Base-by-base conservation (phyloP, 2,797 vertebrate genomes). In the Schizopygopsis pylzovi region DNA sequence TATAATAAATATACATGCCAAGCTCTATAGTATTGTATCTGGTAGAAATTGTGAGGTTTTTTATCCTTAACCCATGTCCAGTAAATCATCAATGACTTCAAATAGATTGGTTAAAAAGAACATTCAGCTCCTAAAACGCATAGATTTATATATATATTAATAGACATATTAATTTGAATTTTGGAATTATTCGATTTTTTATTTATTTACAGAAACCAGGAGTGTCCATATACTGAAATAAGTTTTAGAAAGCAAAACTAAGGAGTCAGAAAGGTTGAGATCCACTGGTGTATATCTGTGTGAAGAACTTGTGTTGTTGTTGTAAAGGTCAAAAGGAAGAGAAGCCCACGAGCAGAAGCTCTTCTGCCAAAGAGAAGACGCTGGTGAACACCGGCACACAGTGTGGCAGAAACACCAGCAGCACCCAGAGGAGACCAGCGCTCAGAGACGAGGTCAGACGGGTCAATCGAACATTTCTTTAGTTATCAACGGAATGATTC, bases 311-410 rank as follows among this genome's bases (percentile, higher is more conserved):
- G 8, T 67, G 12, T 65, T 47, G 45, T 84, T 71, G 16, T 20
- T 84, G 45, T 70, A 18, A 49, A 79, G 76, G 56, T 75, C 79
- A 85, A 39, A 80, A 43, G 20, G 85, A 86, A 67, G 85, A 81
- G 37, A 84, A 68, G 47, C 39, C 56, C n/a, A 18, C 39, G 54
- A 41, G 13, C 75, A 52, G 83, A 54, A 67, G 81, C 72, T 76
- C 65, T 39, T 73, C 80, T 37, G 45, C 59, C 22, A 83, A 82
- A 43, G 87, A 89, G 79, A 90, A 87, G 45, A 88, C 82, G 79
- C 85, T 90, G 88, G 89, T 90, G 88, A 90, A 85, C 22, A 49
- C 89, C 22, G 86, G 87, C 39, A 89, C 89, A 4, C 89, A 90
- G 79, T 90, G 89, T 52, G 82, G 88, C 63, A 87, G 83, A 72